Evolutionary conservation across 2,888 invertebrate genomes (phyloP).

Genomic region (Druceiella hillmani): DNA sequence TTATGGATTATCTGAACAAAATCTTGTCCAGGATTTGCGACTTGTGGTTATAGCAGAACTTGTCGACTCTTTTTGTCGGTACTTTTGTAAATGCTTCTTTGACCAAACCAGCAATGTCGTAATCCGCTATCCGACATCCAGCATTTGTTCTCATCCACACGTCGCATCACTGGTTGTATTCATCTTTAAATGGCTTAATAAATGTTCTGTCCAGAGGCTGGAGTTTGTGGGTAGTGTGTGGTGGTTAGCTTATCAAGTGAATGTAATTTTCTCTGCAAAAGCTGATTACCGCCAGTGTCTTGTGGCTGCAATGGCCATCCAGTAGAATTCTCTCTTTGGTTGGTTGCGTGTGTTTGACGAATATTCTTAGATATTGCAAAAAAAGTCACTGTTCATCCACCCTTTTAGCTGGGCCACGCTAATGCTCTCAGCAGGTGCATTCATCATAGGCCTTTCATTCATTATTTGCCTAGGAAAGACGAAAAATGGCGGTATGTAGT

Average conservation of each 20-base stretch:
- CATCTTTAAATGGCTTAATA: background rate
- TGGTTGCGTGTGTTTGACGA: conserved; percentile 12
- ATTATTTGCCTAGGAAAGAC: no score
- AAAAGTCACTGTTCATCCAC: no score
- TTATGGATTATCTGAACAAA: conserved; percentile 2
- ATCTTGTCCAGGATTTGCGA: conserved; percentile 10
- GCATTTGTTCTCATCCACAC: background rate
- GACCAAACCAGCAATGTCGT: no score
- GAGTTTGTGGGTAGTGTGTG: no score
- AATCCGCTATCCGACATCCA: no score
- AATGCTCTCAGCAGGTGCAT: no score
- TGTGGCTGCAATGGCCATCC: conserved; percentile 23
- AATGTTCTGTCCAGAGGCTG: conserved; percentile 2
- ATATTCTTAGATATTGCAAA: no score
- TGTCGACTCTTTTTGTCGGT: background rate
- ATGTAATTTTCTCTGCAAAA: conserved; percentile 20
- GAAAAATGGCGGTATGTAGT: no score
- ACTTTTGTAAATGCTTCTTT: no score
- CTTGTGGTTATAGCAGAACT: conserved; percentile 5
- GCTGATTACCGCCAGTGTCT: conserved; percentile 20
- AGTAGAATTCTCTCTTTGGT: conserved; percentile 20
- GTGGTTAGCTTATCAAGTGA: no score
- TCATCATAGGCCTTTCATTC: no score
- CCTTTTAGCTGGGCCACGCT: no score
- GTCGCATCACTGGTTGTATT: conserved; percentile 8